phyloP scores from a whole-genome alignment of 2,797 vertebrate species.

The Melanotaenia maccullochi region DNA sequence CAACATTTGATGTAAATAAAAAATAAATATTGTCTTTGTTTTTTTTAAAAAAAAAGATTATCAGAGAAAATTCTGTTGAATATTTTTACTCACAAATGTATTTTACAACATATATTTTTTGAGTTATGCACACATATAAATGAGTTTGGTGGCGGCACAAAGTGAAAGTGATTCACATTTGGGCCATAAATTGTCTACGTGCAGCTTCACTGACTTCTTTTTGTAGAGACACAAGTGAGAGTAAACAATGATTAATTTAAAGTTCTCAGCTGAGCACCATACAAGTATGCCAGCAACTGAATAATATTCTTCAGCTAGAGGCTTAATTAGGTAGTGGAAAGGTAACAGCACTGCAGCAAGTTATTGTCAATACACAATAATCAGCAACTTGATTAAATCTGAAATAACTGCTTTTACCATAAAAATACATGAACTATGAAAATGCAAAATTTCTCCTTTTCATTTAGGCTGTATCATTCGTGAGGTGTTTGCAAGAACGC shows the following conservation, averaged over 20 bases:
- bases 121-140: constrained; percentile 17
- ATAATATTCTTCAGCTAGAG: constrained; percentile 6
- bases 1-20: constrained; percentile 56
- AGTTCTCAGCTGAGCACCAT: constrained; percentile 12
- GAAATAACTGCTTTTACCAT: background rate
- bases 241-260: constrained; percentile 13
- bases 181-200: constrained; percentile 12
- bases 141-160: constrained; percentile 14
- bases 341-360: constrained; percentile 3
- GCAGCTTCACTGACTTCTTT: constrained; percentile 6
- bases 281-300: background rate
- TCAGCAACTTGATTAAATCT: background rate
- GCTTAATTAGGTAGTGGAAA: constrained; percentile 10
- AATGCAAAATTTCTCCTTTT: background rate
- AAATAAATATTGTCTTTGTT: constrained; percentile 48
- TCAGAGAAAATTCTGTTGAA: constrained; percentile 28
- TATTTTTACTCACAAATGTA: constrained; percentile 12
- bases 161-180: constrained; percentile 26
- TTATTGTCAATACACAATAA: background rate
- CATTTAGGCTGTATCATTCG: background rate
- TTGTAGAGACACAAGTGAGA: constrained; percentile 16
- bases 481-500: background rate
- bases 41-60: constrained; percentile 46
- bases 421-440: constrained; percentile 1
- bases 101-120: constrained; percentile 11